Evolutionary conservation across 2,113 vertebrate genomes (phyloP), one percentile per base, ranked within the genome.

Genomic region (Cottus gobio): DNA sequence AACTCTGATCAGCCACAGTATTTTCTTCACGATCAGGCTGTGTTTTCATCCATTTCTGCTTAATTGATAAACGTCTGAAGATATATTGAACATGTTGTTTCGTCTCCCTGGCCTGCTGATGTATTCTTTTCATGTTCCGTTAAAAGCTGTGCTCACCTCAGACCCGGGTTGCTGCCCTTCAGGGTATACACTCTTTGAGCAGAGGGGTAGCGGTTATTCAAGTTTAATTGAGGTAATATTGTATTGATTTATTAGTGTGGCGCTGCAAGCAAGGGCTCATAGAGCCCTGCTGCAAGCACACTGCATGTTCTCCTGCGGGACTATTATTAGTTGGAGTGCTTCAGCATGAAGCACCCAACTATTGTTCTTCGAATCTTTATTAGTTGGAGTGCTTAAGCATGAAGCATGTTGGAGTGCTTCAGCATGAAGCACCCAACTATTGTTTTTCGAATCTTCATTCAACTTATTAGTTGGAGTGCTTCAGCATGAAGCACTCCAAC

Each of bases 141-240:
- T 54, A 36, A 64, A 18, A 82, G 28, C 26, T 20, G 10, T n/a
- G 22, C 65, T 78, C 71, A 73, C 68, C 70, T 61, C 20, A 22
- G 46, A 60, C 20, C 46, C 39, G 42, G 22, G 31, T 67, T 58
- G 54, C 61, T 77, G 46, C 76, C 36, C 62, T 26, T 66, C 44
- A 15, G 67, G 42, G 16, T 46, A 3, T 20, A 26, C 24, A n/a
- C 65, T 76, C 62, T 68, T 37, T 70, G 44, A 79, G 62, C 46
- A 37, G 8, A 36, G n/a, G 20, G 20, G 24, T 42, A 37, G 68
- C 76, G 56, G 79, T 72, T 74, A 77, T 80, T 54, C 34, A 31
- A 0, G 66, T 80, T 91, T 93, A 93, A 94, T 91, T 92, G 92
- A 92, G 80, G 73, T 91, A 91, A 82, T 91, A 90, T 56, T 31